Evolutionary conservation across 2,113 vertebrate species (phyloP).

Genomic region (Zapus hudsonius): DNA sequence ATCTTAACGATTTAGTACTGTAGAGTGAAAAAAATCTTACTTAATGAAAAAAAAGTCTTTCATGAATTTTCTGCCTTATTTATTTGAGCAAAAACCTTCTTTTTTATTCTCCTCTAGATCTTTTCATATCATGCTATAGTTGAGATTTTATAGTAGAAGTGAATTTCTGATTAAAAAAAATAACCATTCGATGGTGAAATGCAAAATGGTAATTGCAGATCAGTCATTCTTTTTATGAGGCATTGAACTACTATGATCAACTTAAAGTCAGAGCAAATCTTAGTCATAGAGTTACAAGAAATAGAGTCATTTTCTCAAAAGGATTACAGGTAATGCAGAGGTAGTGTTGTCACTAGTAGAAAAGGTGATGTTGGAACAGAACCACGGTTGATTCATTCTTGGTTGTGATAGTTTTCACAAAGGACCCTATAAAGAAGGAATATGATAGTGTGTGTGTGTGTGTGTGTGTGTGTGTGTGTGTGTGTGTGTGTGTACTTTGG

Average conservation of each 20-base stretch:
- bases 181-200: constrained; percentile 45
- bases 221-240: constrained; percentile 33
- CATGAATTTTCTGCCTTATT: constrained; percentile 54
- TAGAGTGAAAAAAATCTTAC: constrained; percentile 19
- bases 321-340: background rate
- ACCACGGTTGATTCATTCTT: background rate
- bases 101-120: background rate
- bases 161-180: constrained; percentile 45
- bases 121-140: constrained; percentile 35
- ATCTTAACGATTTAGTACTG: background rate
- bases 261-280: constrained; percentile 27
- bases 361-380: background rate
- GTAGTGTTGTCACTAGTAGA: background rate
- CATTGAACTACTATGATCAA: background rate
- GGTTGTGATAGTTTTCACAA: background rate
- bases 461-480: background rate
- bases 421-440: background rate
- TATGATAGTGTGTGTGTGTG: background rate
- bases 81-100: background rate
- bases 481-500: background rate
- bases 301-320: background rate
- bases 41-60: constrained; percentile 41
- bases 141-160: constrained; percentile 56
- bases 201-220: constrained; percentile 31
- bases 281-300: constrained; percentile 15